Evolutionary conservation across 2,797 vertebrate genomes (phyloP), one percentile per base, ranked within the genome.

Genomic region (Chloroceryle amazona): DNA sequence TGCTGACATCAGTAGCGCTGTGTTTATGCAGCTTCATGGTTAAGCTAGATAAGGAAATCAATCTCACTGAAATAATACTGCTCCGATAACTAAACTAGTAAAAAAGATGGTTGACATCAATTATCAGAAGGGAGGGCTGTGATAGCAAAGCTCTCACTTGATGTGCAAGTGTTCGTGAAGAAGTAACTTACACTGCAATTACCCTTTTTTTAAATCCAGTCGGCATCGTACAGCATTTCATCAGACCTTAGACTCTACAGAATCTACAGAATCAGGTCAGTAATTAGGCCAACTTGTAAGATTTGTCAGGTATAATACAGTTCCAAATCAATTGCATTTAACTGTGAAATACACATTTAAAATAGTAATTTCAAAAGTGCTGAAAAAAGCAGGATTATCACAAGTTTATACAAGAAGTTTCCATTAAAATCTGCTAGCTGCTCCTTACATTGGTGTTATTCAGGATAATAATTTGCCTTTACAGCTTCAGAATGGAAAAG

Each of bases 181-280:
- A 73, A 52, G 37, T 52, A 80, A 80, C 17, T 81, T 61, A 10
- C 2, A 5, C 28, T 35, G 44, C 63, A 73, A 11, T 73, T 92
- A 54, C 12, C 6, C 1, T 29, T 63, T 26, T 51, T 25, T 33
- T 81, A 13, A 86, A 81, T 46, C 29, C 14, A n/a, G 8, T 23
- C 57, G 67, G 17, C n/a, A 22, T 84, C 78, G 86, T 71, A 29
- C 15, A 51, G 44, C 23, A 29, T 58, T 81, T 61, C n/a, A 42
- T 58, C 68, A 83, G 61, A 39, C 33, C 11, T 80, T 89, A 49
- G 93, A 76, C 23, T 75, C 57, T 22, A 39, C 8, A 37, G 39
- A 39, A 39, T 41, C 67, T 81, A 11, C 44, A 72, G 80, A 96
- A 95, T 81, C 68, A 68, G 93, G 87, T 97, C 92, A 96, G 26